Evolutionary conservation across 1,140 invertebrate species (phyloP).

Genomic region (Saccostrea cuccullata): DNA sequence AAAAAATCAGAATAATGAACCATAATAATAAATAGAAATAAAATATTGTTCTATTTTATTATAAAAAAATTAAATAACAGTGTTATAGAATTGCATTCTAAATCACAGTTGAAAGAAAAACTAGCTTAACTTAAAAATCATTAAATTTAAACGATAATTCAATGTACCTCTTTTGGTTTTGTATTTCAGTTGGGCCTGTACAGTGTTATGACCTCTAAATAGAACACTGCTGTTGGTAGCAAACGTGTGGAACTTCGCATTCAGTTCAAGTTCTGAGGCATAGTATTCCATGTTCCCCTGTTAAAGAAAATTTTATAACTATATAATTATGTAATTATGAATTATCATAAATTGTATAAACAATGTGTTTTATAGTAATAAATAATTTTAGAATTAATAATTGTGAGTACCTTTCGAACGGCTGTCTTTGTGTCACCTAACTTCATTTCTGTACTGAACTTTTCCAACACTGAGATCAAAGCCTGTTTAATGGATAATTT

Average conservation of each 20-base stretch:
- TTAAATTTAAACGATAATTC: background rate
- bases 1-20: too few relatives aligned
- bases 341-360: too few relatives aligned
- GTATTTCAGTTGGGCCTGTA: constrained; percentile 76
- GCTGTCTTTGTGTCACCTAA: constrained; percentile 69
- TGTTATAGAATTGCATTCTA: too few relatives aligned
- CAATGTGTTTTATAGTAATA: too few relatives aligned
- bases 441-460: constrained; percentile 71
- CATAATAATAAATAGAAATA: too few relatives aligned
- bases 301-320: too few relatives aligned
- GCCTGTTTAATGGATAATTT: constrained; percentile 66
- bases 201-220: constrained; percentile 77
- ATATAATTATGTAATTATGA: too few relatives aligned
- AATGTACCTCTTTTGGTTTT: constrained; percentile 76
- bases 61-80: too few relatives aligned
- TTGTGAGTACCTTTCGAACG: constrained; percentile 70
- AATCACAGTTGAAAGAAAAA: too few relatives aligned
- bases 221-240: constrained; percentile 75
- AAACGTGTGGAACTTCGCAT: constrained; percentile 77
- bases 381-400: too few relatives aligned
- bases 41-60: too few relatives aligned
- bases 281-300: constrained; percentile 78
- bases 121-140: too few relatives aligned
- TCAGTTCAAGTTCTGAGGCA: constrained; percentile 74
- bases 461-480: constrained; percentile 70